Conservation (phyloP, 2,113 vertebrate genomes). For the Ia io region DNA sequence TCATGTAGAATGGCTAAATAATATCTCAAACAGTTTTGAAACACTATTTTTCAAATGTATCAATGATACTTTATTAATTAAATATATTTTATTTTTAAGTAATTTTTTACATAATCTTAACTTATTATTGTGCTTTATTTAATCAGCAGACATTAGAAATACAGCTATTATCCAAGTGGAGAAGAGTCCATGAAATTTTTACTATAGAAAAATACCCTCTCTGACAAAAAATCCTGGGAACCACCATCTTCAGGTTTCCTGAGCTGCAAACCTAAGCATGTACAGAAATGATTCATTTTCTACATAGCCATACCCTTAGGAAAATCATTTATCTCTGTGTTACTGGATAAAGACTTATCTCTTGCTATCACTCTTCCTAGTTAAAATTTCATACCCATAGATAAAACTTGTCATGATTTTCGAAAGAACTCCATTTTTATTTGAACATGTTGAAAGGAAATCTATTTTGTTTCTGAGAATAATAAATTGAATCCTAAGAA, state of each 20-base stretch:
- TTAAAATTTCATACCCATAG: conserved; percentile 66
- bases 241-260: background rate
- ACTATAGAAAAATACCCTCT: conserved; percentile 15
- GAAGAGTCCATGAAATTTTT: conserved; percentile 20
- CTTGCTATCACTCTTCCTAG: conserved; percentile 52
- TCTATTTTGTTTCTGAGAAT: conserved; percentile 67
- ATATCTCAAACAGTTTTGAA: background rate
- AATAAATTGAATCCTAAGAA: conserved; percentile 57
- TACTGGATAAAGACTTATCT: conserved; percentile 61
- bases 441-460: conserved; percentile 60
- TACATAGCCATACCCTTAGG: conserved; percentile 26
- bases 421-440: conserved; percentile 66
- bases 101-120: background rate
- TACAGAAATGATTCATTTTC: conserved; percentile 62
- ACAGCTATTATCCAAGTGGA: background rate
- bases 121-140: conserved; percentile 35
- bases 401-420: conserved; percentile 67
- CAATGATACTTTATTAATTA: background rate
- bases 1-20: conserved; percentile 17
- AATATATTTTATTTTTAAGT: background rate
- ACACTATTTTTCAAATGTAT: background rate
- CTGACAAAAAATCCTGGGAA: conserved; percentile 19
- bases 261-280: conserved; percentile 47
- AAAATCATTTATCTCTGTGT: conserved; percentile 56
- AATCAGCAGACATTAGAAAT: background rate